phyloP scores from a whole-genome alignment of 2,113 vertebrate genomes.

The Psilopsiagon aymara region DNA sequence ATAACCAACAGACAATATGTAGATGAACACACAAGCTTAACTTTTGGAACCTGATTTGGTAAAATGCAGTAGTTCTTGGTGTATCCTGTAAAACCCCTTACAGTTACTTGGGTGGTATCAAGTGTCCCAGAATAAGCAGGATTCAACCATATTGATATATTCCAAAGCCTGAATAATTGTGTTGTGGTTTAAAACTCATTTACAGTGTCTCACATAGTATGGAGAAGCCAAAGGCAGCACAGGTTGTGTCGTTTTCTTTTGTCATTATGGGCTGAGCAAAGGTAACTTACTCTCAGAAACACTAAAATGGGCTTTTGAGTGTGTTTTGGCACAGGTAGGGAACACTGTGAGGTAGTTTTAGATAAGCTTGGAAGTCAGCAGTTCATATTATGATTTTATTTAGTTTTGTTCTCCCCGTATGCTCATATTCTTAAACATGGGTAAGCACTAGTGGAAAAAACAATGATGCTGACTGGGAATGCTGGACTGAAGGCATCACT shows the following conservation, averaged over 20 bases:
- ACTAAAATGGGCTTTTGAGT: neutral
- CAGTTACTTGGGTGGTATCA: neutral
- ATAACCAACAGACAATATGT: accelerated
- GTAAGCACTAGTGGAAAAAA: neutral
- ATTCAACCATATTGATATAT: accelerated
- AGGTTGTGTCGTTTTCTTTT: neutral
- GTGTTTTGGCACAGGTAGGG: neutral
- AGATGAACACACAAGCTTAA: neutral
- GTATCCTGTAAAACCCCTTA: neutral
- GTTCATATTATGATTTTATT: neutral
- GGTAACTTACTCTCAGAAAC: neutral
- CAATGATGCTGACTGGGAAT: neutral
- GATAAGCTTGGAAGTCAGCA: neutral
- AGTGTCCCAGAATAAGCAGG: neutral
- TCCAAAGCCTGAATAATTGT: neutral
- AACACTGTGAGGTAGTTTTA: neutral
- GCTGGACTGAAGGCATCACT: neutral
- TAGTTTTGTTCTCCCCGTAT: neutral
- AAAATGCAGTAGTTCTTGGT: neutral
- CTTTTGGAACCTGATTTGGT: neutral
- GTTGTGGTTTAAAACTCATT: neutral
- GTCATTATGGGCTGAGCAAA: neutral
- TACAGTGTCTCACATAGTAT: neutral
- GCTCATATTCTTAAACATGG: neutral
- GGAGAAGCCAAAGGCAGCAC: neutral